Evolutionary conservation across 2,797 vertebrate genomes (phyloP), one percentile per base, ranked within the genome.

Genomic region (Chelon auratus): DNA sequence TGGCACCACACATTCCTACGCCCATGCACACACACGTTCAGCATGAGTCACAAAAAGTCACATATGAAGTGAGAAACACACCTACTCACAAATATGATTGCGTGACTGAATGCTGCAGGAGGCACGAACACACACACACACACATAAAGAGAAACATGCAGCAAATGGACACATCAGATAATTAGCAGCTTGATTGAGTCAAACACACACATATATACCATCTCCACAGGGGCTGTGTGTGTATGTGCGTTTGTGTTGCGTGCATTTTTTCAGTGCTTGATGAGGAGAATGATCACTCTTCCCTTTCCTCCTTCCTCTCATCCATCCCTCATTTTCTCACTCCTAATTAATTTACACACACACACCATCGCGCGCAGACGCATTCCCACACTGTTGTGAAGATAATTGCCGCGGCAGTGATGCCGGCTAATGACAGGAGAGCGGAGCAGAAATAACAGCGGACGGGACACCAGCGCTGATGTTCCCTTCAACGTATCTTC

Each of bases 371-470:
- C 39, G 42, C 40, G 70, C 37, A 62, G 40, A 62, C 48, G 65
- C 60, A 66, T 57, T 58, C 59, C 63, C 61, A 72, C 57, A 15
- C 26, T 39, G 72, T 74, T 75, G 87, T 72, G 76, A 68, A 39
- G 79, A 81, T 89, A 90, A 91, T 84, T 89, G 77, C 69, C 3
- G 30, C 79, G n/a, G 83, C 57, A 52, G 79, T 50, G 67, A 80
- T 81, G 62, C 68, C 10, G 45, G 55, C 72, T 88, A 89, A 90
- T 81, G 80, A 88, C 86, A 84, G 73, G 53, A 85, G 82, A 86
- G 83, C 57, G 75, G 77, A 89, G 87, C 69, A 82, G 85, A 80
- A 85, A 88, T 66, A 78, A 88, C 65, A 83, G 78, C 0, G 51
- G 75, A 72, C 64, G 70, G 68, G 65, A 73, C 70, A 80, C 80